Base-by-base conservation (phyloP, 1,140 invertebrate genomes). In the Ylistrum balloti region DNA sequence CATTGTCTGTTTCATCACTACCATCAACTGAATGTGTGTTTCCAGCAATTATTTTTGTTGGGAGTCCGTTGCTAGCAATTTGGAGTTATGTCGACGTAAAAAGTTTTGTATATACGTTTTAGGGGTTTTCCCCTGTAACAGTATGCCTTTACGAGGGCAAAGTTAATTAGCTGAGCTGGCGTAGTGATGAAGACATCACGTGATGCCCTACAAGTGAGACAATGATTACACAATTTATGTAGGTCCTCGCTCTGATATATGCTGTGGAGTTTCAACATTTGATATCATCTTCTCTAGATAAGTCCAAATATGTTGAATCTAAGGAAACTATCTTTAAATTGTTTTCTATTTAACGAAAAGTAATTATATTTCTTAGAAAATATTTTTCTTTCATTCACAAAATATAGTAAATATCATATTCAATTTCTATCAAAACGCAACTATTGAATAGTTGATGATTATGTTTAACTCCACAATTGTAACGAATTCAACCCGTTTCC, bases 61-160 rank as follows among this genome's bases (percentile, higher is more conserved):
- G 56, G n/a, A 74, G n/a, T n/a, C 56, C 56, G n/a, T 74, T 74
- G 22, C 56, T 28, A 5, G 56, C 56, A 74, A 74, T 74, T 74
- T 28, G 22, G 56, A 5, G n/a, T 74, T 74, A 74, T 74, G 56
- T 74, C n/a, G 22, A 74, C 56, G 56, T 74, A 74, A 74, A 74
- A 28, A 74, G 56, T 74, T 74, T 74, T 74, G 56, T 28, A 74
- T 74, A 74, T 74, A 74, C 56, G 56, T 74, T 74, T 74, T 28
- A 74, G n/a, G 56, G 56, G 56, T 28, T 74, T 74, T 28, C n/a
- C 56, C 20, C 56, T 74, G 56, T 74, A 74, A 74, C 56, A 3
- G n/a, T 74, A 74, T 74, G 56, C 56, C 56, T 74, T 74, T 74
- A 74, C 17, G 56, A 28, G 22, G n/a, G n/a, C 22, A 74, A 74